Base-by-base conservation (phyloP, 2,797 vertebrate species). In the Rousettus madagascariensis region DNA sequence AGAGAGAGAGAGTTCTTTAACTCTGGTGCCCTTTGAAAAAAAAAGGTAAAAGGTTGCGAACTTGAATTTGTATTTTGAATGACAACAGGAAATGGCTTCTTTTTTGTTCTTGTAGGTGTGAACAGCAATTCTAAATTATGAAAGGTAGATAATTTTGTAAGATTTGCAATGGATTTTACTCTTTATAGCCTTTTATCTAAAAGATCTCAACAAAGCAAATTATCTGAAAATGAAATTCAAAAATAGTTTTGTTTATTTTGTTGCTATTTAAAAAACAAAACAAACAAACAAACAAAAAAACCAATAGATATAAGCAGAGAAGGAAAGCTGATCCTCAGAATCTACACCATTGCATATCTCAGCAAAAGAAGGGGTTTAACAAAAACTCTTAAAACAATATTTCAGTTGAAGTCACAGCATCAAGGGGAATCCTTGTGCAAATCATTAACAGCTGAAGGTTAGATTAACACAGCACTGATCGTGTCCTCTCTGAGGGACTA, bases 381-480 rank as follows among this genome's bases (percentile, higher is more conserved):
- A 96, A 96, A 97, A 98, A 97, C 92, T 96, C 95, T 97, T 98
- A 97, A 97, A 98, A 98, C 89, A 97, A 91, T 98, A 98, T 98
- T 98, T 97, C 96, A 97, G 89, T 96, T 87, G 94, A 98, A 96
- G 91, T 95, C 96, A n/a, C 96, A 97, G 97, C 88, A 97, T 98
- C 97, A 96, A 92, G 98, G 96, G 96, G 97, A 97, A 97, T 97
- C 93, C 90, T 96, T 71, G 93, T 95, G 97, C 97, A 98, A 98
- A 98, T 98, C 98, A 98, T 98, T 98, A 98, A 98, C 98, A 98
- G 98, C 98, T 98, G 98, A 98, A 96, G 97, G 97, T 97, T 98
- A 98, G 98, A 98, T 98, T 98, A 98, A 98, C 97, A 96, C 95
- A 11, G 97, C 96, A 96, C 97, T 97, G 98, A 97, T 98, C 93